phyloP scores from a whole-genome alignment of 2,888 invertebrate genomes.

The Cheilosia grossa region DNA sequence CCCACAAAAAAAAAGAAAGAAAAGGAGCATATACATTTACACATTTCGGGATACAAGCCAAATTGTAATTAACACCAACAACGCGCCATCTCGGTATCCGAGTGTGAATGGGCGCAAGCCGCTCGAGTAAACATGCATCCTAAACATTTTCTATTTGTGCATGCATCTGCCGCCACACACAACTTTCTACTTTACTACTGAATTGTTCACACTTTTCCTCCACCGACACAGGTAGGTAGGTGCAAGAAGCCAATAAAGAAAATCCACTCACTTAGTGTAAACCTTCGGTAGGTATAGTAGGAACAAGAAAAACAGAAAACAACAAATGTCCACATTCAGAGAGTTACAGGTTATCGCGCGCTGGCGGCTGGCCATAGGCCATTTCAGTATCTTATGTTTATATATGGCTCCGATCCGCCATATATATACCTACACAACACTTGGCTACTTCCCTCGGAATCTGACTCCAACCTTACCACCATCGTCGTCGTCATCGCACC shows the following conservation, averaged over 20 bases:
- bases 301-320: conserved; percentile 33
- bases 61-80: conserved; percentile 68
- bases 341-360: conserved; percentile 59
- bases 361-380: conserved; percentile 24
- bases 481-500: conserved; percentile 32
- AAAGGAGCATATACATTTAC: background rate
- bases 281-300: conserved; percentile 53
- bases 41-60: conserved; percentile 59
- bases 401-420: conserved; percentile 21
- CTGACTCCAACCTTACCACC: conserved; percentile 17
- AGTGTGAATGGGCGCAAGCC: conserved; percentile 19
- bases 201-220: conserved; percentile 67
- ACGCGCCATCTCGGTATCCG: conserved; percentile 17
- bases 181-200: conserved; percentile 66
- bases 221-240: background rate
- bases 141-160: conserved; percentile 62
- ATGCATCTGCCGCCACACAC: conserved; percentile 53
- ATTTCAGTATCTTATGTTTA: conserved; percentile 45
- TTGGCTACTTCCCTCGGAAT: conserved; percentile 18
- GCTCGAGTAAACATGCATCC: conserved; percentile 44
- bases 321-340: conserved; percentile 25
- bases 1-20: conserved; percentile 1
- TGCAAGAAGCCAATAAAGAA: conserved; percentile 36
- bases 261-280: conserved; percentile 58
- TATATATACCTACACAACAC: background rate